Base-by-base conservation (phyloP, 1,140 invertebrate genomes). In the Leptopilina clavipes region DNA sequence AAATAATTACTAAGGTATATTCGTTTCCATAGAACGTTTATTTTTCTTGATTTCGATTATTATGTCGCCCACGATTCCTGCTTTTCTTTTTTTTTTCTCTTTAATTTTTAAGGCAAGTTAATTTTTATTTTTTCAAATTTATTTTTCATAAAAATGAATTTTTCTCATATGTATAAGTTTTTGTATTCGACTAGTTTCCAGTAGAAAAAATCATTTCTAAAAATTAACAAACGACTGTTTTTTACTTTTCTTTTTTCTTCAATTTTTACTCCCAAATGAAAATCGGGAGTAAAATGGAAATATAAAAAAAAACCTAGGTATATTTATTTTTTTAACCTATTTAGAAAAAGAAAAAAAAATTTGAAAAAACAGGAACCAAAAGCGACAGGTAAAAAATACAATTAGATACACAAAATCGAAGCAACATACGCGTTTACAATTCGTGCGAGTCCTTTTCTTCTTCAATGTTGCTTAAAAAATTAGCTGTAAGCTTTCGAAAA, bases 1-100 rank as follows among this genome's bases (percentile, higher is more conserved):
- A 89, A 87, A 85, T 88, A 86, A 86, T 83, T 78, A 88, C 82
- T 87, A 86, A 86, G 81, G 84, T 84, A 84, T 80, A 84, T 86
- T 86, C 83, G 72, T 86, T 87, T 87, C 84, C 77, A 85, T 40
- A 87, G 79, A 84, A 79, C 78, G 81, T 88, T 87, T 89, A 87
- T 88, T 86, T 86, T 44, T 70, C 72, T 83, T 84, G 71, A 72
- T 81, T 82, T 84, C 74, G 72, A 65, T 65, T 40, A 31, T 40
- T 12, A 65, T 79, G 78, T 70, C 70, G 54, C 79, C 75, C 81
- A 82, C 82, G 77, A 76, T 84, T 7, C 77, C 79, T 81, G 81
- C 52, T 37, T 73, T 43, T 43, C 3, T 22, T 72, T 72, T 45
- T 17, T 6, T n/a, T 17, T 40, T 40, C 8, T 9, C 9, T 40